Conservation (phyloP, 2,888 invertebrate species). For the Lysandra bellargus region DNA sequence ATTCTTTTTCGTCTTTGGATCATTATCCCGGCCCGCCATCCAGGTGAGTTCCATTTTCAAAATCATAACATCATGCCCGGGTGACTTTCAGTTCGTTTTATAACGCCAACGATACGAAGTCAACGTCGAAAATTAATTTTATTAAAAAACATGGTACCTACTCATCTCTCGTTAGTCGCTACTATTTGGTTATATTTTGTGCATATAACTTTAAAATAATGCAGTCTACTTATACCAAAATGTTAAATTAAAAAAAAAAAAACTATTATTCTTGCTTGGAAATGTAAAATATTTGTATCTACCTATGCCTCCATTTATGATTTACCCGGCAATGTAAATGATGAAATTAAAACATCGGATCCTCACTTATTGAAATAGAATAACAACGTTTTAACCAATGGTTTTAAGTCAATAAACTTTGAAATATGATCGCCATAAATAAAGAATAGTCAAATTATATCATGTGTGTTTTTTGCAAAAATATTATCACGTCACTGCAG, state of each 20-base stretch:
- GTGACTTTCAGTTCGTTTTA: conserved; percentile 24
- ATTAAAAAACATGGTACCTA: not conserved
- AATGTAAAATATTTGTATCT: too few relatives aligned
- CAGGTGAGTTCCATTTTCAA: conserved; percentile 30
- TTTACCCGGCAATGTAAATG: too few relatives aligned
- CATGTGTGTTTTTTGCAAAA: conserved; percentile 54
- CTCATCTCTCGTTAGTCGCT: not conserved
- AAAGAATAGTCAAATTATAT: conserved; percentile 37
- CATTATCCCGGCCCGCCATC: conserved; percentile 38
- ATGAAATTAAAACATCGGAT: not conserved
- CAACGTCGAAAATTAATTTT: not conserved
- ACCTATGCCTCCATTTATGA: too few relatives aligned
- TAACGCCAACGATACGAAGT: not conserved
- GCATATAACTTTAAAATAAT: not conserved
- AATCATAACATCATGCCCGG: conserved; percentile 16
- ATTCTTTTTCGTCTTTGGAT: conserved; percentile 45
- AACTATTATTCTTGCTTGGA: too few relatives aligned
- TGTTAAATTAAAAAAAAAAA: too few relatives aligned
- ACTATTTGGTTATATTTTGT: not conserved
- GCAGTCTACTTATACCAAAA: too few relatives aligned
- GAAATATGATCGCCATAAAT: conserved; percentile 5
- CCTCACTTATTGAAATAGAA: not conserved
- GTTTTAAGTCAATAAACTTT: not conserved
- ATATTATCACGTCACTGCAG: conserved; percentile 64
- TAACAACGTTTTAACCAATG: not conserved